Percentiles rank a stretch among this genome's conserved stretches.
phyloP scores from a whole-genome alignment of 2,888 invertebrate genomes.

The Andrena haemorrhoa region DNA sequence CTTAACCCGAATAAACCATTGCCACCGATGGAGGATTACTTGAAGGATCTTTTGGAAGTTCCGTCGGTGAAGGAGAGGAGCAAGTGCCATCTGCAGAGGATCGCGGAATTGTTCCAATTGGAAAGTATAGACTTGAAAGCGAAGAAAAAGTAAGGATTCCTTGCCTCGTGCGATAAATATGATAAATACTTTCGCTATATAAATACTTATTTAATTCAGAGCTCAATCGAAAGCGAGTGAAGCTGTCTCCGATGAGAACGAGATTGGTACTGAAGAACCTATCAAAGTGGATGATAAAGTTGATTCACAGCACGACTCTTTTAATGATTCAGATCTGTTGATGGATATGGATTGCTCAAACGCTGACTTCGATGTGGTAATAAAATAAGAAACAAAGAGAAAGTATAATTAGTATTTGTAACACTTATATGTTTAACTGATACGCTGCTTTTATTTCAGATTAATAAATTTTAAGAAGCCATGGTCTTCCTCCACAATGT shows the following conservation, averaged over 20 bases:
- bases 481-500: not conserved
- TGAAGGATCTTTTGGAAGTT: slow-evolving; percentile 64
- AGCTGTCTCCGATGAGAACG: not conserved
- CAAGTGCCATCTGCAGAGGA: slow-evolving; percentile 42
- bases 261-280: not conserved
- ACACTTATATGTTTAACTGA: not conserved
- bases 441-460: slow-evolving; percentile 29
- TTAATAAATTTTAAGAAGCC: slow-evolving; percentile 20
- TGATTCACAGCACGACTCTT: not conserved
- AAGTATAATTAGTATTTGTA: not conserved
- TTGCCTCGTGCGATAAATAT: not conserved
- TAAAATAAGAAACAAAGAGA: slow-evolving; percentile 5
- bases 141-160: slow-evolving; percentile 11
- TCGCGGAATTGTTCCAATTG: slow-evolving; percentile 67
- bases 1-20: slow-evolving; percentile 73
- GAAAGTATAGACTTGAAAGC: slow-evolving; percentile 14
- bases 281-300: not conserved
- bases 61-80: slow-evolving; percentile 60
- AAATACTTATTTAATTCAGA: slow-evolving; percentile 11
- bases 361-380: slow-evolving; percentile 45
- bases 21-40: slow-evolving; percentile 65
- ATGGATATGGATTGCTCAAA: slow-evolving; percentile 44
- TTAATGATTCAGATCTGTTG: not conserved
- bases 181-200: not conserved
- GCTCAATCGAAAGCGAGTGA: not conserved